Percentiles rank a stretch among this genome's conserved stretches.
Evolutionary conservation across 2,797 vertebrate genomes (phyloP).

Genomic region (Vespertilio murinus): DNA sequence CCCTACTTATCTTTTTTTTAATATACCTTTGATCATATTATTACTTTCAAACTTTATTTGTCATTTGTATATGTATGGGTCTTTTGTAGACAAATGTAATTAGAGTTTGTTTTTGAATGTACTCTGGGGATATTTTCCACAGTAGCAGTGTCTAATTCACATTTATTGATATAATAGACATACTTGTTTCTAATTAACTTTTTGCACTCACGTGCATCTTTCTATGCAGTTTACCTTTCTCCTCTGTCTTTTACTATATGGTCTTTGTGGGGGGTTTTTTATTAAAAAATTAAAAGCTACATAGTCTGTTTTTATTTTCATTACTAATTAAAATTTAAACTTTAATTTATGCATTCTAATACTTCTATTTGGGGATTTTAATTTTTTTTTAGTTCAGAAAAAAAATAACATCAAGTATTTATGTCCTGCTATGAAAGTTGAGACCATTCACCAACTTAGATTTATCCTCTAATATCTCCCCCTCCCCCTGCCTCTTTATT

Average conservation of each 20-base stretch:
- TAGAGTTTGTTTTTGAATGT: conserved; percentile 4
- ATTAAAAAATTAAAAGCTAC: conserved; percentile 30
- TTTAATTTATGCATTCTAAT: not conserved
- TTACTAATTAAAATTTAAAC: conserved; percentile 32
- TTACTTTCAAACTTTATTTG: conserved; percentile 2
- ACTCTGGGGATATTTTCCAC: not conserved
- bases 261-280: conserved; percentile 32
- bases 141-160: not conserved
- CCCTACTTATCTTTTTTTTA: conserved; percentile 17
- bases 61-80: not conserved
- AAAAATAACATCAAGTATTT: not conserved
- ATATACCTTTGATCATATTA: not conserved
- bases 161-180: not conserved
- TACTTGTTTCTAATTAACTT: conserved; percentile 24
- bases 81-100: not conserved
- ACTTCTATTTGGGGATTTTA: not conserved
- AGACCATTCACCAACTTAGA: not conserved
- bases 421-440: not conserved
- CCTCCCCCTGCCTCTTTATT: not conserved
- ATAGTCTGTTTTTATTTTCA: conserved; percentile 37
- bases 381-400: not conserved
- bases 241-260: not conserved
- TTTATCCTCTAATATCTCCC: not conserved
- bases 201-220: not conserved
- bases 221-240: not conserved